Conservation (phyloP, 2,797 vertebrate genomes). For the Trachurus trachurus region DNA sequence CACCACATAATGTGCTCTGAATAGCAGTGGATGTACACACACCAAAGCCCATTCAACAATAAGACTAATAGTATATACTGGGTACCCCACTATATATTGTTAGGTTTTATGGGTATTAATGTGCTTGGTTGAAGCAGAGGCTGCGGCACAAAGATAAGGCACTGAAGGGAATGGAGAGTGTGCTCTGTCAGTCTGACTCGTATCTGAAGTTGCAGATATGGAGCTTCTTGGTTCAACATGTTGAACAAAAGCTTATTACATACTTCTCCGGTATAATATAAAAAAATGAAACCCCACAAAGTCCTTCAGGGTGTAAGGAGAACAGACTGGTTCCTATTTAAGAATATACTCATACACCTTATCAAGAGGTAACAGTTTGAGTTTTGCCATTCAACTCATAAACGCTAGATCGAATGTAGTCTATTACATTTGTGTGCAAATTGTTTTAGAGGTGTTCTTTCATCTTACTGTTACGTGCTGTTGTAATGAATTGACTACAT, state of each 20-base stretch:
- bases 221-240: constrained; percentile 1
- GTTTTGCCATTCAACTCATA: not conserved
- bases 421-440: not conserved
- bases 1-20: constrained; percentile 13
- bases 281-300: not conserved
- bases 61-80: too few relatives aligned
- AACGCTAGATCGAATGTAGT: not conserved
- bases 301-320: not conserved
- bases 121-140: constrained; percentile 39
- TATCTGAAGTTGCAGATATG: constrained; percentile 34
- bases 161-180: constrained; percentile 28
- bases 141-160: constrained; percentile 68
- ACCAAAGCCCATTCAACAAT: constrained; percentile 18
- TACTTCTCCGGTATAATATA: not conserved
- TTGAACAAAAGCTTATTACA: not conserved
- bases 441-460: not conserved
- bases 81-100: not conserved
- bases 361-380: not conserved
- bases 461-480: not conserved
- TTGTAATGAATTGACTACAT: not conserved
- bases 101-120: constrained; percentile 56
- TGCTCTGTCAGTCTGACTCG: not conserved
- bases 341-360: not conserved
- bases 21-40: constrained; percentile 1
- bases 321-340: not conserved